Base-by-base conservation (phyloP, 1,140 invertebrate genomes). In the Harlomillsia oculata region DNA sequence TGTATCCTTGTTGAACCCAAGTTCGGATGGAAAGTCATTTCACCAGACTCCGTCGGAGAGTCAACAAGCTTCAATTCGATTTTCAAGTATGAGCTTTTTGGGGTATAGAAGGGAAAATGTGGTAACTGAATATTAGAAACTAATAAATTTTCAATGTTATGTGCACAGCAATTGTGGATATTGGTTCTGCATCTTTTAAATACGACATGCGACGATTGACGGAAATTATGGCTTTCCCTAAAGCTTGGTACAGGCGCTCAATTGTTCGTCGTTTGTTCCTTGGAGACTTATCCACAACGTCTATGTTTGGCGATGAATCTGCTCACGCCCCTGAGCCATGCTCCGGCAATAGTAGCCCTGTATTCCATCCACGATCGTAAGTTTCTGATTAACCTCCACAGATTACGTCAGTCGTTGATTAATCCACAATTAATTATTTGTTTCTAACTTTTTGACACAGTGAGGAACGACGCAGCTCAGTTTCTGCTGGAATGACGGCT, bases 181-280 rank as follows among this genome's bases (percentile, higher is more conserved):
- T 97, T 67, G 95, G 94, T 26, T 92, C 87, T n/a, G 95, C 95
- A 21, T 91, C 88, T 20, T 98, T 99, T 71, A 97, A 97, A 69
- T 98, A 97, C 72, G 96, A 99, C 70, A 97, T 98, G 92, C 78
- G 95, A 48, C 78, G 95, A n/a, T 71, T 98, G 53, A 91, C 89
- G 1, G 96, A 99, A 74, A 97, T 98, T 64, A 72, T 99, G 34
- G 90, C 92, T 5, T 97, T 99, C 69, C 95, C 96, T 0, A 96
- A 95, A 74, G 94, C 95, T 3, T 99, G 96, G 95, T 96, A 96
- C 69, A 76, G 94, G 21, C 78, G 91, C 16, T 89, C 87, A 59
- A 91, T 98, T 58, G 90, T 96, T 20, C 75, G 93, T 18, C 73
- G 92, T 52, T 77, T 98, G 59, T 97, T 98, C 71, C 77, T 98